These are phyloP conservation scores for Neoaliturus tenellus DNA, from an alignment of 2,888 invertebrate species.

Conservation along the genomic window DNA sequence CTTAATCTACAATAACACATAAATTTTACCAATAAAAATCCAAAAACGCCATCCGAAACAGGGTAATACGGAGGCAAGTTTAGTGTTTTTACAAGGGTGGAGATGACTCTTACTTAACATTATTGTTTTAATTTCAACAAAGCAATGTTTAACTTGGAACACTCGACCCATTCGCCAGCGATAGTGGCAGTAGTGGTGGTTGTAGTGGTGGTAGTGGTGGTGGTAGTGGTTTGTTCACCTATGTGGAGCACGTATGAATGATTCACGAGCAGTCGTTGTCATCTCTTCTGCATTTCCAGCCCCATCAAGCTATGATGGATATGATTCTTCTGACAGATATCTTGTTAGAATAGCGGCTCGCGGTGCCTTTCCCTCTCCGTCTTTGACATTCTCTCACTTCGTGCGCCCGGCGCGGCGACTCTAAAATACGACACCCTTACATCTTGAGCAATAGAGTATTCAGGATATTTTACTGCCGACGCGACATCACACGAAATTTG, in stretches of 20 bases:
- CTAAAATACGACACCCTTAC: slow-evolving; percentile 51
- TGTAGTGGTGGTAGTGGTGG: not conserved
- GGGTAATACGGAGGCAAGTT: too few species aligned
- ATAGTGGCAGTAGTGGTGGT: too few species aligned
- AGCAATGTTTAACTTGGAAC: too few species aligned
- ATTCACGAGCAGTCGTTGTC: slow-evolving; percentile 51
- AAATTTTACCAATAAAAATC: too few species aligned
- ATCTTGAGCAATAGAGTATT: slow-evolving; percentile 48
- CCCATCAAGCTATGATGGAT: slow-evolving; percentile 51
- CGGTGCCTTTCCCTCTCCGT: slow-evolving; percentile 7
- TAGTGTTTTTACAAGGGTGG: too few species aligned
- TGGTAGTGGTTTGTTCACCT: slow-evolving; percentile 5
- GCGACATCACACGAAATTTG: slow-evolving; percentile 17
- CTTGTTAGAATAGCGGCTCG: slow-evolving; percentile 49
- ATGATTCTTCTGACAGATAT: slow-evolving; percentile 51
- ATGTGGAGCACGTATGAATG: slow-evolving; percentile 53
- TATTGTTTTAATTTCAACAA: too few species aligned
- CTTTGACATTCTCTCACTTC: slow-evolving; percentile 37
- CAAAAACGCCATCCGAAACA: too few species aligned
- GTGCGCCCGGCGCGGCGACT: slow-evolving; percentile 17
- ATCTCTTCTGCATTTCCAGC: slow-evolving; percentile 51
- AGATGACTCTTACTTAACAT: too few species aligned
- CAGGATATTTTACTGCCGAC: slow-evolving; percentile 41
- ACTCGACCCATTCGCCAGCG: too few species aligned
- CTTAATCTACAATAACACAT: too few species aligned